A percentile compares a stretch with the other conserved stretches of the same genome.
Evolutionary conservation across 2,113 vertebrate species (phyloP).

Genomic region (Lepus americanus): DNA sequence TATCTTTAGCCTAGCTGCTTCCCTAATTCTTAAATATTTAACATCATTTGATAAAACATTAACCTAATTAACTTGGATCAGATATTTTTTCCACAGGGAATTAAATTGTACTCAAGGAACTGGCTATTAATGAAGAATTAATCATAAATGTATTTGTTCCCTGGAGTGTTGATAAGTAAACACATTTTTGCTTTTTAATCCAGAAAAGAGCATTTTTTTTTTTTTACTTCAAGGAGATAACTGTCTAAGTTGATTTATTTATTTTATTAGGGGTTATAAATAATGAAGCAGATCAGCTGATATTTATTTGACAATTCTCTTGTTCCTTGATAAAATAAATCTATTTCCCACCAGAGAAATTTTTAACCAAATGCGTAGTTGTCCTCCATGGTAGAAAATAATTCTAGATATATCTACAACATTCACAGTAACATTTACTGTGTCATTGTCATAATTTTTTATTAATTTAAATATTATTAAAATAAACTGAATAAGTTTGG

Average conservation of each 20-base stretch:
- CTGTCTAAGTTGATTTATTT: constrained; percentile 29
- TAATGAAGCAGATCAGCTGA: constrained; percentile 36
- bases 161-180: constrained; percentile 34
- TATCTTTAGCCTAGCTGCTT: neutral
- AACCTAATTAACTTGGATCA: neutral
- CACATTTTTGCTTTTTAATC: neutral
- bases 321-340: constrained; percentile 37
- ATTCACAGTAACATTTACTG: neutral
- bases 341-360: neutral
- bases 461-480: constrained; percentile 14
- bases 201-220: neutral
- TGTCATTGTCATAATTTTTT: neutral
- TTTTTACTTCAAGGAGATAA: neutral
- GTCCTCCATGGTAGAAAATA: neutral
- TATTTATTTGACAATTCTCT: constrained; percentile 55
- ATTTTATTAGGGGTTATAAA: constrained; percentile 58
- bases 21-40: neutral
- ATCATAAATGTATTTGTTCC: constrained; percentile 56
- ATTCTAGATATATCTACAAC: constrained; percentile 20
- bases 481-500: constrained; percentile 14
- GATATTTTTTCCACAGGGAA: constrained; percentile 7
- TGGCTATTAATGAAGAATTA: constrained; percentile 38
- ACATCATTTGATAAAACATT: neutral
- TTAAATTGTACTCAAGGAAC: neutral
- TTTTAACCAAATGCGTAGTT: constrained; percentile 25